Percentiles rank a stretch among this genome's conserved stretches.
Evolutionary conservation across 2,797 vertebrate genomes (phyloP).

Genomic region (Harpagifer antarcticus): DNA sequence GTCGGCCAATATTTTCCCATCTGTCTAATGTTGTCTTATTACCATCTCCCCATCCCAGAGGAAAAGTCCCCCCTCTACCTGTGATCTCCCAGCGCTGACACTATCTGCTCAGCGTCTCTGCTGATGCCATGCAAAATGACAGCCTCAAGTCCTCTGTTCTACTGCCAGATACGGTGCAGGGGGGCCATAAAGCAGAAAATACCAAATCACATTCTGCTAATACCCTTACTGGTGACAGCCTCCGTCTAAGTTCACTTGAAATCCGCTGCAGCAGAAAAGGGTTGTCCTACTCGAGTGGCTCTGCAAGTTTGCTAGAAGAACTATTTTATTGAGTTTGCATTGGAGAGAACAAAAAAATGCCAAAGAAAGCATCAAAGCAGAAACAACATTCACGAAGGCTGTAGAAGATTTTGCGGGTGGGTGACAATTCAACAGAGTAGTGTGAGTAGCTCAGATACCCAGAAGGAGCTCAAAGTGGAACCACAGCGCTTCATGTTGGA

Average conservation of each 20-base stretch:
- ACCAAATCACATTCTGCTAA: constrained; percentile 75
- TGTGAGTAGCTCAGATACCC: neutral
- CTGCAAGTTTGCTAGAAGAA: constrained; percentile 54
- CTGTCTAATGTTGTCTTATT: constrained; percentile 69
- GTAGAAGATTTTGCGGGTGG: constrained; percentile 28
- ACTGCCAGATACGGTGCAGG: constrained; percentile 63
- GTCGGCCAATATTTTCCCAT: constrained; percentile 52
- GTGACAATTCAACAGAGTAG: constrained; percentile 2
- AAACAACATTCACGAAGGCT: constrained; percentile 23
- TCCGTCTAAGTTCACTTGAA: constrained; percentile 63
- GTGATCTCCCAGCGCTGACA: constrained; percentile 75
- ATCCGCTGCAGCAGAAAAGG: constrained; percentile 58
- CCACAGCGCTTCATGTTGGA: neutral
- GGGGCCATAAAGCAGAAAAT: constrained; percentile 67
- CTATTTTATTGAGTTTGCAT: constrained; percentile 56
- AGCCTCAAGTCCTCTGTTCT: constrained; percentile 72
- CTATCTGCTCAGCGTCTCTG: constrained; percentile 72
- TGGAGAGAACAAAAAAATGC: constrained; percentile 38
- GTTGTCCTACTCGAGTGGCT: constrained; percentile 48
- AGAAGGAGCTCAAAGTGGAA: neutral
- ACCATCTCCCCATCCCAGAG: constrained; percentile 58
- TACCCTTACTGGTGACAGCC: constrained; percentile 71
- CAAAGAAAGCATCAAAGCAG: constrained; percentile 50
- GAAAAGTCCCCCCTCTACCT: constrained; percentile 69
- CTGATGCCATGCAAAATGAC: constrained; percentile 79